Base-by-base conservation (phyloP, 2,113 vertebrate species). In the Anser cygnoides region DNA sequence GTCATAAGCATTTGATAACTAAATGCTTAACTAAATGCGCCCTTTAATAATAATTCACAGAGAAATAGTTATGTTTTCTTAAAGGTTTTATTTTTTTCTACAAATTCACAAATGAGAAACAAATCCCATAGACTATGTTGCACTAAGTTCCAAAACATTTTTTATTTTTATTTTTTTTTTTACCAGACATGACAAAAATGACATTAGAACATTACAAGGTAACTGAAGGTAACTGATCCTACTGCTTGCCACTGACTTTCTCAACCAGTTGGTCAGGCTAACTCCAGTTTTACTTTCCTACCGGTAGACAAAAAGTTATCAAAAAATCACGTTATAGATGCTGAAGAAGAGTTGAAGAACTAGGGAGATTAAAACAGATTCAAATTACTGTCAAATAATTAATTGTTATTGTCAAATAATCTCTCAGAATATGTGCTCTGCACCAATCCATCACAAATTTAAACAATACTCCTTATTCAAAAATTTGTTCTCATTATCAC, bases 231-330 rank as follows among this genome's bases (percentile, higher is more conserved):
- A 82, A 66, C 68, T 52, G 72, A 82, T 97, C 87, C 3, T 79
- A 49, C 84, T 97, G 50, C 68, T 94, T 88, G 86, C 76, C 89
- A 83, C 46, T 80, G 29, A 76, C 8, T 85, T 8, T 85, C n/a
- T 89, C 68, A 68, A 91, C 57, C 54, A 95, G 37, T 13, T 72
- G 74, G 46, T 31, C 31, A 46, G 17, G 2, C 23, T 41, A 21
- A 23, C 4, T 43, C 11, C 3, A 50, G 11, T 87, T 83, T 22
- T 43, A 12, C 33, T 93, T 94, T 88, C 73, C 73, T 94, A 77
- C 88, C 89, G 82, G 73, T 80, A 91, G 92, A 67, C 46, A 91
- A 95, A 97, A 97, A 93, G n/a, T 74, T 66, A 90, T 52, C 46
- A 76, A 37, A 21, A 16, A 55, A 76, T 41, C 46, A 88, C 71